Conservation (phyloP, 2,888 invertebrate genomes). For the Cephonodes hylas region DNA sequence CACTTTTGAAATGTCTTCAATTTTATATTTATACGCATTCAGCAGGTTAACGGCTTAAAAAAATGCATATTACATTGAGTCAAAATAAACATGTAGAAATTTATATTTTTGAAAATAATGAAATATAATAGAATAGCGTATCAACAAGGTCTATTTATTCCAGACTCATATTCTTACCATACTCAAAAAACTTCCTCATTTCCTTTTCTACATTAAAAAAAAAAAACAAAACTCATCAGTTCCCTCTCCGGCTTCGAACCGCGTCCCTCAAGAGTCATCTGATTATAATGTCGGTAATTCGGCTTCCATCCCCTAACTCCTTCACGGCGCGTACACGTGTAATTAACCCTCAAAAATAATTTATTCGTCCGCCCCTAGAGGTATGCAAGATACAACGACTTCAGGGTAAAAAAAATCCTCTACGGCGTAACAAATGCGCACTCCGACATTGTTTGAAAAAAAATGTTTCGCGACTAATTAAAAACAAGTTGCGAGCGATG, state of each 20-base stretch:
- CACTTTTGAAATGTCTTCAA: too few species aligned
- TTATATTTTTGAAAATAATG: too few species aligned
- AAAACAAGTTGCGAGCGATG: conserved; percentile 2
- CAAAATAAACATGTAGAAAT: too few species aligned
- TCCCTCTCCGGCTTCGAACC: background rate
- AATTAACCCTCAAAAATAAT: background rate
- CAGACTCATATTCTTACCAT: too few species aligned
- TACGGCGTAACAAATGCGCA: background rate
- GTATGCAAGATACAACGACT: background rate
- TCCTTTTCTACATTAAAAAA: too few species aligned
- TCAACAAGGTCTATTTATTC: too few species aligned
- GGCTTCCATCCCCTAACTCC: background rate
- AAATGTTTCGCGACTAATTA: conserved; percentile 10
- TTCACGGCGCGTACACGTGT: background rate
- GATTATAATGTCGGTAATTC: background rate
- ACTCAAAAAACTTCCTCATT: background rate
- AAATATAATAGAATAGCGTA: too few species aligned
- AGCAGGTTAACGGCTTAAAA: too few species aligned
- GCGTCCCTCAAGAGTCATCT: background rate
- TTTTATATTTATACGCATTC: too few species aligned
- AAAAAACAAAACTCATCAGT: too few species aligned
- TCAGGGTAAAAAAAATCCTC: background rate
- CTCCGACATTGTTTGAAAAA: conserved; percentile 3
- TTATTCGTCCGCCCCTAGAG: background rate
- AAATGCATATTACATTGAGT: too few species aligned